Percentiles rank a stretch among this genome's conserved stretches.
Conservation (phyloP, 2,797 vertebrate species). For the Silurus aristotelis region DNA sequence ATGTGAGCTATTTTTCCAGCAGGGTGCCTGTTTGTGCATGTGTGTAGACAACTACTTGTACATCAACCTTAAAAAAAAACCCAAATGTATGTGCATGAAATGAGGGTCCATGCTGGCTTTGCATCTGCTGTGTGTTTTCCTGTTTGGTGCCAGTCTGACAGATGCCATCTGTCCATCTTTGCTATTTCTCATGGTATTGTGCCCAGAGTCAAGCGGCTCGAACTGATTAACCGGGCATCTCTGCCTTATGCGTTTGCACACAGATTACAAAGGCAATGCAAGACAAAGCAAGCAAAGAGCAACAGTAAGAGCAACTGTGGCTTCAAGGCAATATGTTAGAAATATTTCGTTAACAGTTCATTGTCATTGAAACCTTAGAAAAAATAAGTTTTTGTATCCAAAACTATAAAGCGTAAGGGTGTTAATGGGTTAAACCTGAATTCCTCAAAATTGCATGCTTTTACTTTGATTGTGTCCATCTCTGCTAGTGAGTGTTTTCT, state of each 20-base stretch:
- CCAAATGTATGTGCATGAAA: constrained; percentile 10
- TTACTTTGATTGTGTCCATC: constrained; percentile 2
- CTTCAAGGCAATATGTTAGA: neutral
- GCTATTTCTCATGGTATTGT: constrained; percentile 42
- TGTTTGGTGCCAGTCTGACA: constrained; percentile 53
- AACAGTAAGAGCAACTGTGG: neutral
- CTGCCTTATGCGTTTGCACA: constrained; percentile 42
- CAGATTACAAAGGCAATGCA: constrained; percentile 4
- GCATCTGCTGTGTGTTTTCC: constrained; percentile 43
- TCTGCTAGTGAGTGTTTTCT: constrained; percentile 27
- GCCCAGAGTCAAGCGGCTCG: constrained; percentile 57
- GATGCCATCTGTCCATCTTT: constrained; percentile 56
- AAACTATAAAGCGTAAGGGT: neutral
- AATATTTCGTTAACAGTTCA: constrained; percentile 1
- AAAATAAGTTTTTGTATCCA: neutral
- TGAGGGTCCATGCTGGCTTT: constrained; percentile 7
- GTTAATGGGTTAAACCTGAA: neutral
- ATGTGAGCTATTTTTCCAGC: constrained; percentile 32
- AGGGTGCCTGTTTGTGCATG: constrained; percentile 20
- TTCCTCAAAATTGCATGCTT: neutral
- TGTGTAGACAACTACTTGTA: constrained; percentile 2
- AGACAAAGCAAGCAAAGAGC: constrained; percentile 4
- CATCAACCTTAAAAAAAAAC: constrained; percentile 10
- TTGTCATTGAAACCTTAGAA: neutral
- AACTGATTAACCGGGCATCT: constrained; percentile 51